Evolutionary conservation across 2,797 vertebrate species (phyloP).

Genomic region (Otus scops): DNA sequence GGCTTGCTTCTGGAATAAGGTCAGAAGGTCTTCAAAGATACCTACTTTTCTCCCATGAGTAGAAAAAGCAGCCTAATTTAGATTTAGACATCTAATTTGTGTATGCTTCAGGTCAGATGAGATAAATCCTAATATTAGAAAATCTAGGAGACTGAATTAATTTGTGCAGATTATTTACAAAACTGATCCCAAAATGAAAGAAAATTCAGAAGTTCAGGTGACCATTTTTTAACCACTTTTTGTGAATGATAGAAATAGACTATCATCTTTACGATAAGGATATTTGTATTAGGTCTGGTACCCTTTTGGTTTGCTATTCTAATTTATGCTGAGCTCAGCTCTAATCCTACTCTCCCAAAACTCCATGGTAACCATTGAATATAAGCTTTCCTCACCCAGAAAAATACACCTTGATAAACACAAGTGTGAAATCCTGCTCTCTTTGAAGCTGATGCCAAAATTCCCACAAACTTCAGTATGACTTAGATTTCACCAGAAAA

Average conservation of each 20-base stretch:
- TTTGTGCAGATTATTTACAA: neutral
- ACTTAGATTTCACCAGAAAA: neutral
- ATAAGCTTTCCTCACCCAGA: neutral
- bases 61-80: neutral
- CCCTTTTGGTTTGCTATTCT: neutral
- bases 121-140: neutral
- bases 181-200: neutral
- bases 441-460: neutral
- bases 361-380: neutral
- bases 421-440: neutral
- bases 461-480: neutral
- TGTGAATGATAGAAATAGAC: neutral
- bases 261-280: neutral
- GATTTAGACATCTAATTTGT: neutral
- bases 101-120: neutral
- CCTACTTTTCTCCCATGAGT: neutral
- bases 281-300: neutral
- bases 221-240: neutral
- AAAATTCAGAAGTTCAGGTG: neutral
- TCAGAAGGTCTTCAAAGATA: neutral
- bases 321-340: neutral
- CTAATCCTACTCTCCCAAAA: neutral
- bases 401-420: neutral
- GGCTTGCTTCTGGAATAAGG: neutral
- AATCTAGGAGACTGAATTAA: neutral